phyloP scores from a whole-genome alignment of 2,113 vertebrate genomes.

The Pelecanus crispus region DNA sequence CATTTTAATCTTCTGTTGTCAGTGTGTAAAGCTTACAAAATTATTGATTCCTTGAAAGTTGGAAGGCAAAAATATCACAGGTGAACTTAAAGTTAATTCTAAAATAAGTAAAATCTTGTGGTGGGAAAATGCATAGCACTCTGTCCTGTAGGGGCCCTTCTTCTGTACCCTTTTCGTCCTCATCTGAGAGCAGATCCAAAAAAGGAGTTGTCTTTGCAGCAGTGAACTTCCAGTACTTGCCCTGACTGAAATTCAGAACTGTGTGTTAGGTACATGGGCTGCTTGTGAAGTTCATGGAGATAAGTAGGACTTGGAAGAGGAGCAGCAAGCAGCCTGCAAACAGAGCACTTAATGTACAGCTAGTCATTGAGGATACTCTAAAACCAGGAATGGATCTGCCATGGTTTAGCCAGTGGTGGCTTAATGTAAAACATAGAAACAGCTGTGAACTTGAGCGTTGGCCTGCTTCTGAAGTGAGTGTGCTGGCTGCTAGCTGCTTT shows the following conservation, averaged over 20 bases:
- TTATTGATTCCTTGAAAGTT: background rate
- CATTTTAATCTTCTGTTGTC: background rate
- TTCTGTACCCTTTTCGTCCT: background rate
- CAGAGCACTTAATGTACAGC: background rate
- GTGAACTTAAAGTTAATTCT: background rate
- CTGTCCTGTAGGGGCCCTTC: constrained; percentile 11
- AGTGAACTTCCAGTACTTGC: constrained; percentile 2
- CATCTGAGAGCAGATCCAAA: constrained; percentile 53
- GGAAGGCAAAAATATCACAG: background rate
- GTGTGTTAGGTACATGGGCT: background rate
- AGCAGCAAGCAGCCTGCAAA: background rate
- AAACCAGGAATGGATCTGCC: background rate
- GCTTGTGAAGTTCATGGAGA: background rate
- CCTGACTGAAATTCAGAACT: background rate
- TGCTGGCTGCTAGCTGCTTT: background rate
- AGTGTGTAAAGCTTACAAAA: background rate
- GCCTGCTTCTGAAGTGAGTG: background rate
- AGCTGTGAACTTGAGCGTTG: background rate
- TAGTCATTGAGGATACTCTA: background rate
- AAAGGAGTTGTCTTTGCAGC: constrained; percentile 54
- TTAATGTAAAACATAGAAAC: background rate
- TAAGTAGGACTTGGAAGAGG: background rate
- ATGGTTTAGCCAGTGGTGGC: background rate
- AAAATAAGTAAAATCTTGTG: background rate
- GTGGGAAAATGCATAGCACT: background rate